phyloP scores from a whole-genome alignment of 2,888 invertebrate species.

The Lycaena phlaeas region DNA sequence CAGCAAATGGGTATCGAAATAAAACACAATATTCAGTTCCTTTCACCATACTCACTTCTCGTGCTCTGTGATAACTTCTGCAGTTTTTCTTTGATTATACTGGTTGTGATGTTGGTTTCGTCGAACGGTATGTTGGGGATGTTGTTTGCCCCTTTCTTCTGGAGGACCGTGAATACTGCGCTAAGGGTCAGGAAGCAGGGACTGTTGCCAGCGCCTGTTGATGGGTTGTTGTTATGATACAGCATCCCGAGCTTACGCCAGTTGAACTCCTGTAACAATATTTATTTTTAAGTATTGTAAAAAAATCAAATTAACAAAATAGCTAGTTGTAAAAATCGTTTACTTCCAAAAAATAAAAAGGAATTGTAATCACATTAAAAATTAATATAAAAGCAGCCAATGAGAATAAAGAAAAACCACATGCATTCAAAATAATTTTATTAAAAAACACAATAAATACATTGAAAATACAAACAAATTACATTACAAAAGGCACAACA shows the following conservation, averaged over 20 bases:
- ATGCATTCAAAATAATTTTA: neutral
- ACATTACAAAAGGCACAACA: neutral
- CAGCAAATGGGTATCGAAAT: neutral
- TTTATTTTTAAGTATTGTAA: conserved; percentile 9
- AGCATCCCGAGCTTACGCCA: conserved; percentile 82
- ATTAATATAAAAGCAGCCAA: neutral
- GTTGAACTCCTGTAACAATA: conserved; percentile 75
- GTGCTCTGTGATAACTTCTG: conserved; percentile 74
- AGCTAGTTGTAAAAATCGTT: too few species aligned
- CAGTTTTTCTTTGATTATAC: conserved; percentile 74
- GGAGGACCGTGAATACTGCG: conserved; percentile 73
- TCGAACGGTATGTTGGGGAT: conserved; percentile 76
- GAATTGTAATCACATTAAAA: neutral
- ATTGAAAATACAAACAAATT: neutral
- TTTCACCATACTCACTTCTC: conserved; percentile 77
- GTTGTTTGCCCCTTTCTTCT: conserved; percentile 59
- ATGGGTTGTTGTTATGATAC: conserved; percentile 79
- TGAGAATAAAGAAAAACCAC: neutral
- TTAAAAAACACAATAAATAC: neutral
- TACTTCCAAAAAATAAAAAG: neutral
- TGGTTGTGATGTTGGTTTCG: conserved; percentile 68
- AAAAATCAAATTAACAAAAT: too few species aligned
- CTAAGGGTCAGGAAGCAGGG: conserved; percentile 84
- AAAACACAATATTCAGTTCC: neutral
- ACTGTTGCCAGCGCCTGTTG: conserved; percentile 78